Evolutionary conservation across 2,888 invertebrate species (phyloP), one percentile per base, ranked within the genome.

Genomic region (Oegoconia quadripuncta): DNA sequence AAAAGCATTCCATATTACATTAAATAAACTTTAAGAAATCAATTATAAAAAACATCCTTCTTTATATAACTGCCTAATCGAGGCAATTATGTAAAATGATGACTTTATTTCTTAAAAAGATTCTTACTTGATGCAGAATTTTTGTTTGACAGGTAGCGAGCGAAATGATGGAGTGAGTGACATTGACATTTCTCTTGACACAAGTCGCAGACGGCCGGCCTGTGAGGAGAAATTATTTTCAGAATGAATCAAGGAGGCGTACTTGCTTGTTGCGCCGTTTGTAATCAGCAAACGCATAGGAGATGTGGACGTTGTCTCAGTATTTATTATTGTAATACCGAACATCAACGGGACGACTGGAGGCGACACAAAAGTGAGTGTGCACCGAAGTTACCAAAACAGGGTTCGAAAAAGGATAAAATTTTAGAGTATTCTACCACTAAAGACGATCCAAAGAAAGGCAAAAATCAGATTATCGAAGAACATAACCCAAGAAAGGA

Each of bases 331-430:
- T 96, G 95, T 78, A 92, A 91, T 43, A 92, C 91, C 54, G 92
- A 91, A 47, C 95, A 96, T 72, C 95, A 95, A 76, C 91, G 90
- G 48, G 84, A 90, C 59, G 93, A 95, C 68, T 95, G 95, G 95
- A 91, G 91, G 64, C 88, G 84, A 51, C 95, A 96, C 66, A 94
- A 91, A 82, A 77, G 75, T 52, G 83, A 88, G 55, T 93, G 92
- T 68, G 74, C 76, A 35, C 74, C 75, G 25, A 82, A 86, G 59
- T 64, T 84, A 63, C 71, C 79, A 48, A 77, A 74, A 60, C 70
- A 66, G 53, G 67, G 46, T 48, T 48, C 66, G 42, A 73, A 70
- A 59, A 71, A 56, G 43, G 63, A 68, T 55, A 72, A 65, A 61
- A 61, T 57, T 59, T 56, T 52, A 55, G 65, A 67, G 56, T 50